A percentile compares a stretch with the other conserved stretches of the same genome.
Conservation (phyloP, 2,113 vertebrate genomes). For the Centrocercus urophasianus region DNA sequence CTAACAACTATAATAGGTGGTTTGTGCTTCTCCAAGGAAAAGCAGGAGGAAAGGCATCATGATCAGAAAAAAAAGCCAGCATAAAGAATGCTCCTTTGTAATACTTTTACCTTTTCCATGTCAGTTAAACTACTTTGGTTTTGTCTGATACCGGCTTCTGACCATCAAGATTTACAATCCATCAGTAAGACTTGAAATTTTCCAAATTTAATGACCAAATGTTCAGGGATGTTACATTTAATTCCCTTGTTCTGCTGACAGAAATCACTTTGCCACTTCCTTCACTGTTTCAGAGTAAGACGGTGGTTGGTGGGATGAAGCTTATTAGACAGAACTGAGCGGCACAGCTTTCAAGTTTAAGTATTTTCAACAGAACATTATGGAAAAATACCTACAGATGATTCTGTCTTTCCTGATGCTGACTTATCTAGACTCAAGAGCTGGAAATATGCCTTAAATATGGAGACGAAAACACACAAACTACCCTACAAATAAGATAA, state of each 20-base stretch:
- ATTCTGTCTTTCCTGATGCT: not conserved
- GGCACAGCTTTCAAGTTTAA: not conserved
- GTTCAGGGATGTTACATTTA: not conserved
- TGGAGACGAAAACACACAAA: not conserved
- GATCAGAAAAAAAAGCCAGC: not conserved
- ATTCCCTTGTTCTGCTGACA: not conserved
- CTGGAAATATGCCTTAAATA: too few relatives aligned
- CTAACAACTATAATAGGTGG: not conserved
- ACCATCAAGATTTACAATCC: not conserved
- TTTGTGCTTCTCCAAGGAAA: not conserved
- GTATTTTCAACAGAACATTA: not conserved
- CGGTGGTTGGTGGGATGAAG: not conserved
- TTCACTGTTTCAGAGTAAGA: not conserved
- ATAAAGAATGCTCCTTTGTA: not conserved
- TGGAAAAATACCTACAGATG: not conserved
- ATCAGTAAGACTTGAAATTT: not conserved
- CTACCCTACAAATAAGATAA: not conserved
- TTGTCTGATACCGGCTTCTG: not conserved
- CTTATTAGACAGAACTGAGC: not conserved
- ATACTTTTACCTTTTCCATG: not conserved
- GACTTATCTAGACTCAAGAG: not conserved
- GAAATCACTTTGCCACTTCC: not conserved
- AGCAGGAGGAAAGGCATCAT: not conserved
- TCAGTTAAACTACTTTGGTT: not conserved
- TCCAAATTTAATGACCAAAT: not conserved